Conservation (phyloP, 2,888 invertebrate species). For the Andrena minutula region DNA sequence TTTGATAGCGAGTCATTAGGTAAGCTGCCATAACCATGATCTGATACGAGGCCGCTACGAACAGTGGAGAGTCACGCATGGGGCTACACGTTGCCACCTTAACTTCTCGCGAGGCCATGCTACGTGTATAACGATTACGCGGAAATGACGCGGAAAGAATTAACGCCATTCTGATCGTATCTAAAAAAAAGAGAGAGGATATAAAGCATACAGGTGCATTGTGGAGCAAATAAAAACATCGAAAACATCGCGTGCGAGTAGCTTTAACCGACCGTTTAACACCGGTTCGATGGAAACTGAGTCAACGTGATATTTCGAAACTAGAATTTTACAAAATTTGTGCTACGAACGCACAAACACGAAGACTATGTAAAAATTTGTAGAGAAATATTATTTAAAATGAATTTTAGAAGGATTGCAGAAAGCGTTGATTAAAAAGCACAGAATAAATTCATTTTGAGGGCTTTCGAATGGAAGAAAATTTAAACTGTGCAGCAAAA, state of each 20-base stretch:
- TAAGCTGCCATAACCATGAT: conserved; percentile 53
- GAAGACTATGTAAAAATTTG: neutral
- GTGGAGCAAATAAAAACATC: neutral
- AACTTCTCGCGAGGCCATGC: neutral
- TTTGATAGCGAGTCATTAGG: conserved; percentile 54
- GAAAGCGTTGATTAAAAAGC: neutral
- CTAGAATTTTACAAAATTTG: neutral
- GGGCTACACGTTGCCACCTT: conserved; percentile 16
- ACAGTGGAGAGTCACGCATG: conserved; percentile 44
- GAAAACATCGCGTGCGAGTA: neutral
- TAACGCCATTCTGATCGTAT: conserved; percentile 16
- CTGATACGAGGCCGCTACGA: conserved; percentile 27
- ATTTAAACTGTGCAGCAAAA: neutral
- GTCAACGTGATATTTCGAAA: neutral
- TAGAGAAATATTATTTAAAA: neutral
- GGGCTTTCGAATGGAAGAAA: neutral
- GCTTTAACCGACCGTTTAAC: neutral
- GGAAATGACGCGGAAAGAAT: conserved; percentile 28
- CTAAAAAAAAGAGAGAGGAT: neutral
- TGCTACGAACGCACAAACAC: neutral
- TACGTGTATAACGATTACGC: conserved; percentile 7
- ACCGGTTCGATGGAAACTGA: neutral
- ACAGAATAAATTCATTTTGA: neutral
- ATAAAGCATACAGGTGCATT: neutral
- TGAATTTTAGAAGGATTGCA: neutral